Evolutionary conservation across 2,797 vertebrate genomes (phyloP).

Genomic region (Pipistrellus kuhlii): DNA sequence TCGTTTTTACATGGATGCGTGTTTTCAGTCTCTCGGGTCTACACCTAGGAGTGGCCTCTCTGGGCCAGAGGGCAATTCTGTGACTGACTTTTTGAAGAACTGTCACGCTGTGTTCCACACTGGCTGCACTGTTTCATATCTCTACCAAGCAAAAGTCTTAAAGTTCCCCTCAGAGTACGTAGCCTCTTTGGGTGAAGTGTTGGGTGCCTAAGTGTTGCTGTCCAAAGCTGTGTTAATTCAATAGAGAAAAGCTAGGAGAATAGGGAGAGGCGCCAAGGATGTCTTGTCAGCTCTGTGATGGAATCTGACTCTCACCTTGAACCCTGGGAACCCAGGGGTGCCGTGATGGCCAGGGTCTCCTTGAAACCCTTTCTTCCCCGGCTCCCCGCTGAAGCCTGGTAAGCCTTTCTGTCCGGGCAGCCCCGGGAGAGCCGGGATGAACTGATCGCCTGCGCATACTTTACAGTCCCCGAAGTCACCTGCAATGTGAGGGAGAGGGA

Average conservation of each 20-base stretch:
- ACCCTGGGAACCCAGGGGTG: constrained; percentile 90
- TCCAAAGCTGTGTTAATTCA: not conserved
- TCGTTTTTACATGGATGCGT: fast-evolving
- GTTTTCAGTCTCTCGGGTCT: too few species aligned
- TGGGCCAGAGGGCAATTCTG: fast-evolving
- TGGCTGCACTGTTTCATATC: not conserved
- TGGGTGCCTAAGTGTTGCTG: fast-evolving
- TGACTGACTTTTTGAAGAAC: not conserved
- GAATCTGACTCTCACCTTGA: constrained; percentile 83
- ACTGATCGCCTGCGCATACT: constrained; percentile 84
- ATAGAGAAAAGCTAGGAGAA: not conserved
- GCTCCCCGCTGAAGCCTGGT: constrained; percentile 86
- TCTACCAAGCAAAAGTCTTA: not conserved
- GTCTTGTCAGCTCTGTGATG: fast-evolving
- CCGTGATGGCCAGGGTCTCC: constrained; percentile 94
- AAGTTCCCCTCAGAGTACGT: fast-evolving
- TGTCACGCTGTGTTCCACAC: too few species aligned
- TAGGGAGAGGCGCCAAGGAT: fast-evolving
- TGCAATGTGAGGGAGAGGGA: constrained; percentile 76
- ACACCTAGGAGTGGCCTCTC: not conserved
- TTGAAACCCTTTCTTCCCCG: constrained; percentile 88
- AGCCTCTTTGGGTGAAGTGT: not conserved
- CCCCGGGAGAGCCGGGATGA: constrained; percentile 85
- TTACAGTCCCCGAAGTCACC: constrained; percentile 93
- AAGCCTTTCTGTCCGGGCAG: constrained; percentile 89